Base-by-base conservation (phyloP, 2,888 invertebrate genomes). In the Orthosia cruda region DNA sequence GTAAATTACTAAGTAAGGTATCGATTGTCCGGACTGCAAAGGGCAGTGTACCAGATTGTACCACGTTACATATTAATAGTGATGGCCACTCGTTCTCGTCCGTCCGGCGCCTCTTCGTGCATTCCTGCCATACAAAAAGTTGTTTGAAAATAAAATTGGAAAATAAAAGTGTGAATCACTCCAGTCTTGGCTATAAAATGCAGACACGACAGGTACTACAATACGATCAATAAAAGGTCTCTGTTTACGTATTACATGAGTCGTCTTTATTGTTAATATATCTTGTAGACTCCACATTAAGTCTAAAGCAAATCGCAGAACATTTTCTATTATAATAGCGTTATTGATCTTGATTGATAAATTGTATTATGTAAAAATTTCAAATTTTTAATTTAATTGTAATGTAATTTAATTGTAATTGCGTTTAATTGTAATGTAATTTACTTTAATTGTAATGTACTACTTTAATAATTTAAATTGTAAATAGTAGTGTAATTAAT, bases 1-100 rank as follows among this genome's bases (percentile, higher is more conserved):
- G 87, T 94, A 92, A 92, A 93, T 93, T 92, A 93, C 92, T 92
- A 89, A 93, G 90, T 91, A 91, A 89, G 81, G 77, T 94, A 95
- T 95, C 92, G 95, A 95, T 94, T 92, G 87, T 86, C 84, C 12
- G 83, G 87, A 87, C 89, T 87, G 90, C 88, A 90, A 91, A 91
- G 93, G 92, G 90, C 91, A 91, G 88, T 93, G 93, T 90, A 92
- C 92, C 77, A 92, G 91, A 92, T 92, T 93, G 91, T 90, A 87
- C 84, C 85, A 81, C 90, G 89, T 93, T 93, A 93, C 84, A 86
- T 93, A 93, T 92, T 93, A 91, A 93, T 90, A 90, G 85, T 87
- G 87, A 84, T 88, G 87, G 89, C 88, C 20, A 57, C 16, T 52
- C 23, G 45, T 23, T 54, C 18, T 18, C 49, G 2, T 40, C 54